Conservation (phyloP, 2,113 vertebrate species). For the Eclectus roratus region DNA sequence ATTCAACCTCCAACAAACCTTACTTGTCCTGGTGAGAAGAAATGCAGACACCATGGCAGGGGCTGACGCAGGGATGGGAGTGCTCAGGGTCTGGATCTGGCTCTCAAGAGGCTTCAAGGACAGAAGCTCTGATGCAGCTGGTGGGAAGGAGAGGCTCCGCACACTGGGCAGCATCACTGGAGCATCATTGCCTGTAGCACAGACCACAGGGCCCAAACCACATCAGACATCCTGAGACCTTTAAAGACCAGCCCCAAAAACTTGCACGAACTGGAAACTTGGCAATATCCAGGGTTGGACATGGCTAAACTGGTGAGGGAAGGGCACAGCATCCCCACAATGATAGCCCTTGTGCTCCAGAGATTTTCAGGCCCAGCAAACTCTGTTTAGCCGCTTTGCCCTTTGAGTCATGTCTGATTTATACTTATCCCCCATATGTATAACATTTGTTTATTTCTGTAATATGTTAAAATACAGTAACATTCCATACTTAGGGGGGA, state of each 20-base stretch:
- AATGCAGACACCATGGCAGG: rapidly evolving
- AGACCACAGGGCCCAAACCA: neutral
- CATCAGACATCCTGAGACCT: neutral
- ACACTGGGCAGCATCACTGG: rapidly evolving
- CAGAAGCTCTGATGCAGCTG: neutral
- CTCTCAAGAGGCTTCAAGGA: neutral
- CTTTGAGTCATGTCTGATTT: slow-evolving; percentile 37
- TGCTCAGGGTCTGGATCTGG: neutral
- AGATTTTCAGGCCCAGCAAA: neutral
- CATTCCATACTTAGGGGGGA: slow-evolving; percentile 44
- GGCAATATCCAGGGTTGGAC: neutral
- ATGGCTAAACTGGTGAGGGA: neutral
- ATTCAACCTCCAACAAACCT: neutral
- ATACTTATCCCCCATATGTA: slow-evolving; percentile 8
- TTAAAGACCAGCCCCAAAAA: neutral
- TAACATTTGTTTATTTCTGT: slow-evolving; percentile 58
- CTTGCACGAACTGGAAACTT: neutral
- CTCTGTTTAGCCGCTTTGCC: neutral
- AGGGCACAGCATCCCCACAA: neutral
- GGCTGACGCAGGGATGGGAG: neutral
- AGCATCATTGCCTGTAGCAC: neutral
- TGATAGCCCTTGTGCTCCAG: rapidly evolving
- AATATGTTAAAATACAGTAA: slow-evolving; percentile 55
- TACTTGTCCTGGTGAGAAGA: neutral
- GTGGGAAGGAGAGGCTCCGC: neutral